Evolutionary conservation across 2,113 vertebrate genomes (phyloP), one percentile per base, ranked within the genome.

Genomic region (Abramis brama): DNA sequence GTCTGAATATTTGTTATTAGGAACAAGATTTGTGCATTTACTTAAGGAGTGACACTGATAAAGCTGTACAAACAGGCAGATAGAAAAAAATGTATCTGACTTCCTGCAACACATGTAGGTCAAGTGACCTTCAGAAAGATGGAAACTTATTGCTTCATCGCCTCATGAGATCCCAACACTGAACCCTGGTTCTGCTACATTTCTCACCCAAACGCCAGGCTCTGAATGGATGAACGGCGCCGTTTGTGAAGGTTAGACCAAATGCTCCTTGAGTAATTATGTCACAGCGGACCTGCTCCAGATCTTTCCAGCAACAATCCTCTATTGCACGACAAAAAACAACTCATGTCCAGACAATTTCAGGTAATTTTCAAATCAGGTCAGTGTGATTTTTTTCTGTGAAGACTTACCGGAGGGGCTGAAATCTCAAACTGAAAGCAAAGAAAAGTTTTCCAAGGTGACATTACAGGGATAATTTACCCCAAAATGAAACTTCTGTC

Each of bases 171-270:
- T 70, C 86, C 78, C 70, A 17, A 27, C 23, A 15, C n/a, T 52
- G 52, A n/a, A 64, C 85, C 60, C 71, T 60, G 80, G 79, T 82
- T 39, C 45, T 59, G 76, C 81, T 84, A 86, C 81, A 76, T 83
- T 86, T 88, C 59, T 55, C 47, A 71, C 60, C 71, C 33, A 59
- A 79, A 70, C 23, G n/a, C 66, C 39, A 84, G 60, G 76, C 80
- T 84, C 71, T 43, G 84, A 83, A 89, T 86, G 77, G 85, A 86
- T 87, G 89, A 88, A 83, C 36, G 47, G 60, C 66, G 64, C 64
- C 73, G 50, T 79, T 85, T 88, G n/a, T 59, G 82, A 90, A 90
- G 89, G 89, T 86, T 89, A 87, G 73, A 85, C 88, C 87, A 57
- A 87, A 85, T 85, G 86, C 66, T 68, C 62, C 47, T 57, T 82